Evolutionary conservation across 2,888 invertebrate species (phyloP).

Genomic region (Ornithoptera priamus): DNA sequence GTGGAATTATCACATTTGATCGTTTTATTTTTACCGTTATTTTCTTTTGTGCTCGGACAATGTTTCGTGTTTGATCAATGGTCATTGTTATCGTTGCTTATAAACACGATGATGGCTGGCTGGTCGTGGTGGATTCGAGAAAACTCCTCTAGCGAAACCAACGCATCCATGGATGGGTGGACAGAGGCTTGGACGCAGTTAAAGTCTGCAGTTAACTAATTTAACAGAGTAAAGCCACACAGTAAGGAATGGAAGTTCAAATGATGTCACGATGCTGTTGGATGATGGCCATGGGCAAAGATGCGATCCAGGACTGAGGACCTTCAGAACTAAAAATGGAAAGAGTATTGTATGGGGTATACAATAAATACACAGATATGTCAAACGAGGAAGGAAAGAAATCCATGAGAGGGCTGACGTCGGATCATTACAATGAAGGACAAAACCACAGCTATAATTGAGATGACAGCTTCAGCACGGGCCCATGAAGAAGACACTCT

Average conservation of each 20-base stretch:
- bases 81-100: conserved; percentile 62
- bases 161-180: conserved; percentile 12
- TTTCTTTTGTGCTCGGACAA: conserved; percentile 36
- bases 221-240: not conserved
- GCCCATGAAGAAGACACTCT: conserved; percentile 8
- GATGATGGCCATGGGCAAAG: not conserved
- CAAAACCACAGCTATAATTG: not conserved
- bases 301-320: conserved; percentile 7
- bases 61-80: conserved; percentile 47
- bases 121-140: conserved; percentile 1
- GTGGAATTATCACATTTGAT: conserved; percentile 31
- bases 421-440: conserved; percentile 2
- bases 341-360: not conserved
- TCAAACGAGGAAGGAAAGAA: conserved; percentile 3
- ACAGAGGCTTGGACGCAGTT: not conserved
- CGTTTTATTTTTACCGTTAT: conserved; percentile 32
- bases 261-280: not conserved
- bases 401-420: conserved; percentile 11
- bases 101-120: conserved; percentile 20
- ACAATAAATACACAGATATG: not conserved
- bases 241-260: not conserved
- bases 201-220: not conserved
- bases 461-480: conserved; percentile 3
- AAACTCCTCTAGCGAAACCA: conserved; percentile 1
- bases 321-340: not conserved